Conservation (phyloP, 2,888 invertebrate genomes). For the Andrena chrysosceles region DNA sequence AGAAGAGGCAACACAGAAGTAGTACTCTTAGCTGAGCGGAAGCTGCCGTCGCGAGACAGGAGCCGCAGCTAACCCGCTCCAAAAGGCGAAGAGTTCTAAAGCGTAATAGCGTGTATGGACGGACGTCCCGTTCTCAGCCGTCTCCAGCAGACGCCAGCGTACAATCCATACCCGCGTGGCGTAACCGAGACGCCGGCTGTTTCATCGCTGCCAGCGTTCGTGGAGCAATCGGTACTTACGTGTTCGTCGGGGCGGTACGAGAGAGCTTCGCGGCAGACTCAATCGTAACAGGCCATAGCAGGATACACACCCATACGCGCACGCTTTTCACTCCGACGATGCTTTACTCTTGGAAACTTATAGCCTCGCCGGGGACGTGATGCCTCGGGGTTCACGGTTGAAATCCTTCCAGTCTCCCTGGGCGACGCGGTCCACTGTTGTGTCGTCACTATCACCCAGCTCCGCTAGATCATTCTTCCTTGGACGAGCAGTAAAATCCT, state of each 20-base stretch:
- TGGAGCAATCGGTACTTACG: slow-evolving; percentile 67
- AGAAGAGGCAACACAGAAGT: too few species aligned
- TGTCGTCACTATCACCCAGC: neutral
- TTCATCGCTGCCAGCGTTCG: neutral
- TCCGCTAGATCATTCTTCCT: slow-evolving; percentile 40
- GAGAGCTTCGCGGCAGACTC: slow-evolving; percentile 47
- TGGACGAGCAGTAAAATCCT: neutral
- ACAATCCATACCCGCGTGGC: neutral
- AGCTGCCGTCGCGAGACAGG: too few species aligned
- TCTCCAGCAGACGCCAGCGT: too few species aligned
- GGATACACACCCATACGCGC: slow-evolving; percentile 50
- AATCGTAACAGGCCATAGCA: slow-evolving; percentile 64
- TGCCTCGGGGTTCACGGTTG: neutral
- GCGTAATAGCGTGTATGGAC: slow-evolving; percentile 12
- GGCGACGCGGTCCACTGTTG: neutral
- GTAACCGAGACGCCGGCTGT: slow-evolving; percentile 25
- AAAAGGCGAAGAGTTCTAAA: neutral
- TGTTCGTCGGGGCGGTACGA: slow-evolving; percentile 53
- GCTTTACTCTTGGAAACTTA: slow-evolving; percentile 8
- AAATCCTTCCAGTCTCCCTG: neutral
- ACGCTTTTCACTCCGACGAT: slow-evolving; percentile 37
- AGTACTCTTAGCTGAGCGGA: too few species aligned
- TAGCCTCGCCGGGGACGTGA: slow-evolving; percentile 5
- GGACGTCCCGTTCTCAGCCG: neutral
- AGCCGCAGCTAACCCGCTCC: neutral